phyloP scores from a whole-genome alignment of 1,140 invertebrate species.

The Asobara japonica region DNA sequence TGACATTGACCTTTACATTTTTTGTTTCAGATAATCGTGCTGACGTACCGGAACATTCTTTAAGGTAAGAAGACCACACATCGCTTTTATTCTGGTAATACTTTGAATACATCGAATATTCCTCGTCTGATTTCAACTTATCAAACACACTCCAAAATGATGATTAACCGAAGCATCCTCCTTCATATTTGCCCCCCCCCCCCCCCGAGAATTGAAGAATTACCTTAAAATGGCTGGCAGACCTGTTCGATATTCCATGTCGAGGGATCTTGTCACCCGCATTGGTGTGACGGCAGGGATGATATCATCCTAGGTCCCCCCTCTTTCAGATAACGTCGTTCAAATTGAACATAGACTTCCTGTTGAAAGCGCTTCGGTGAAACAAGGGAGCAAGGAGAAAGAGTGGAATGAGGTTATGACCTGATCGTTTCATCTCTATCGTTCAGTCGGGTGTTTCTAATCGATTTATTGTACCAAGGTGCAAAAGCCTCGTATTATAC shows the following conservation, averaged over 20 bases:
- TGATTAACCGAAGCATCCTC: no score
- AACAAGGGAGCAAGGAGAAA: background rate
- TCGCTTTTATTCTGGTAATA: no score
- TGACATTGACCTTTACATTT: no score
- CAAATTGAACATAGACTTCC: background rate
- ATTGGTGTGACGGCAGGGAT: background rate
- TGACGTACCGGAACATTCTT: no score
- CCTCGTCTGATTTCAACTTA: no score
- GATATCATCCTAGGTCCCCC: background rate
- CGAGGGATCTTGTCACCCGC: background rate
- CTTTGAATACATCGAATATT: no score
- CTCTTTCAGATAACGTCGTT: background rate
- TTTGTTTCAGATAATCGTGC: no score
- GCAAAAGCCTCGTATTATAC: background rate
- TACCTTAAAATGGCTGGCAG: no score
- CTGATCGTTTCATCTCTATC: background rate
- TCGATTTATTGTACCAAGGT: constrained; percentile 6
- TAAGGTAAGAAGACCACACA: no score
- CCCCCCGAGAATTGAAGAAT: no score
- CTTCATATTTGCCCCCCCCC: no score
- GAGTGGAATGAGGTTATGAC: background rate
- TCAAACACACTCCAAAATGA: no score
- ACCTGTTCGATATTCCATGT: background rate
- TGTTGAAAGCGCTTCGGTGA: background rate
- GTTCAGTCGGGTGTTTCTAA: constrained; percentile 1